phyloP scores from a whole-genome alignment of 2,797 vertebrate species.

The Chiloscyllium punctatum region DNA sequence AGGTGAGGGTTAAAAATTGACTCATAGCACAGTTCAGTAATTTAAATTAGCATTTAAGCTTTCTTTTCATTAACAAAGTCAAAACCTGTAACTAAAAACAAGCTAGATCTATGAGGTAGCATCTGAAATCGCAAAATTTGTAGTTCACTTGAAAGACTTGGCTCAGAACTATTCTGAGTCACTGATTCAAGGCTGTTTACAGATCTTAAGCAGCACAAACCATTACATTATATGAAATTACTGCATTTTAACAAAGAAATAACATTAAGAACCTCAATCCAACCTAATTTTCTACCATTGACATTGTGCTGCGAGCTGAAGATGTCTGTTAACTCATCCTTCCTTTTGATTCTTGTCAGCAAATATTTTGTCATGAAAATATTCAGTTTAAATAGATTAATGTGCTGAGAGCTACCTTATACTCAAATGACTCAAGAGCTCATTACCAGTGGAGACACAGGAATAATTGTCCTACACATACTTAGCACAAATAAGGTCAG shows the following conservation, averaged over 20 bases:
- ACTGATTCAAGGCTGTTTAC: slow-evolving; percentile 11
- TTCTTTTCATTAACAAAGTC: background rate
- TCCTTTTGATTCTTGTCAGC: background rate
- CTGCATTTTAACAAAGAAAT: background rate
- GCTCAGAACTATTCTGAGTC: background rate
- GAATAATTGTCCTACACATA: background rate
- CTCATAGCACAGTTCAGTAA: background rate
- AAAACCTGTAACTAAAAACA: slow-evolving; percentile 11
- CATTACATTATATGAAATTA: background rate
- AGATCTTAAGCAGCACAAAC: background rate
- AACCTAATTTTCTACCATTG: background rate
- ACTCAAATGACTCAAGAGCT: background rate
- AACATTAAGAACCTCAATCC: background rate
- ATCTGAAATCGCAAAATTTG: background rate
- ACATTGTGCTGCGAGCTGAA: background rate
- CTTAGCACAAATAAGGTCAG: background rate
- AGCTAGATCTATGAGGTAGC: background rate
- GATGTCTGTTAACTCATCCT: background rate
- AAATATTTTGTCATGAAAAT: background rate
- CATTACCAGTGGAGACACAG: background rate
- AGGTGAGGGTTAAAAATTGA: background rate
- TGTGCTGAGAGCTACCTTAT: background rate
- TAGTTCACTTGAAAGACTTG: background rate
- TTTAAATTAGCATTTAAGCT: background rate
- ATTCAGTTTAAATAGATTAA: background rate